phyloP scores from a whole-genome alignment of 2,797 vertebrate species.

The Aulostomus chinensis region DNA sequence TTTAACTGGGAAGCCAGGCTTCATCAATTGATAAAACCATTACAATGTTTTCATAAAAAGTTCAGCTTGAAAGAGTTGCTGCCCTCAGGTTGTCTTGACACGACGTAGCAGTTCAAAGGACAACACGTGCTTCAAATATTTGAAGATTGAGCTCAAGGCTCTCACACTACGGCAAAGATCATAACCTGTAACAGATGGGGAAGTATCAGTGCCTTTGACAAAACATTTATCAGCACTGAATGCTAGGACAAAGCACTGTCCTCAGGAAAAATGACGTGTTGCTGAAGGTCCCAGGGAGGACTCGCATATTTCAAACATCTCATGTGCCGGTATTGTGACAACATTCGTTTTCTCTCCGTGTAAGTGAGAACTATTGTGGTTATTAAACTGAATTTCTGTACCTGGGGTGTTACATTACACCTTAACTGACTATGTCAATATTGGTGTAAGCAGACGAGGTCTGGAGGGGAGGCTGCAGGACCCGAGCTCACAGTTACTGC shows the following conservation, averaged over 20 bases:
- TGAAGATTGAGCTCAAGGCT: background rate
- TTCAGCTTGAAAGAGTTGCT: background rate
- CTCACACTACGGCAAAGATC: background rate
- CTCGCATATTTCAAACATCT: no score
- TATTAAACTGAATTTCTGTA: background rate
- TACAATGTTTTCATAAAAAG: background rate
- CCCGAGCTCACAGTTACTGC: conserved; percentile 4
- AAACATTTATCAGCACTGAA: background rate
- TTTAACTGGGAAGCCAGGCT: no score
- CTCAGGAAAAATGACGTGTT: background rate
- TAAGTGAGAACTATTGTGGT: background rate
- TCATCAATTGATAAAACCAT: background rate
- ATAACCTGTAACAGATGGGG: conserved; percentile 5
- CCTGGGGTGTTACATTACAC: background rate
- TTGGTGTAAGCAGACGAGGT: conserved; percentile 21
- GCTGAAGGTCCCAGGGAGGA: no score
- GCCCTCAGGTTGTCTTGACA: background rate
- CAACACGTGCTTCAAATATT: conserved; percentile 12
- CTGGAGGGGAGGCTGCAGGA: conserved; percentile 6
- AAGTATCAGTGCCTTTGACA: background rate
- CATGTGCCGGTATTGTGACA: no score
- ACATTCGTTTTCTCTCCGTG: background rate
- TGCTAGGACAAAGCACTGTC: background rate
- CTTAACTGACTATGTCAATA: conserved; percentile 26
- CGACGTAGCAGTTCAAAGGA: background rate